These are phyloP conservation scores for Drosophila trapezifrons DNA, from an alignment of 1,140 invertebrate genomes.

Conservation along the genomic window DNA sequence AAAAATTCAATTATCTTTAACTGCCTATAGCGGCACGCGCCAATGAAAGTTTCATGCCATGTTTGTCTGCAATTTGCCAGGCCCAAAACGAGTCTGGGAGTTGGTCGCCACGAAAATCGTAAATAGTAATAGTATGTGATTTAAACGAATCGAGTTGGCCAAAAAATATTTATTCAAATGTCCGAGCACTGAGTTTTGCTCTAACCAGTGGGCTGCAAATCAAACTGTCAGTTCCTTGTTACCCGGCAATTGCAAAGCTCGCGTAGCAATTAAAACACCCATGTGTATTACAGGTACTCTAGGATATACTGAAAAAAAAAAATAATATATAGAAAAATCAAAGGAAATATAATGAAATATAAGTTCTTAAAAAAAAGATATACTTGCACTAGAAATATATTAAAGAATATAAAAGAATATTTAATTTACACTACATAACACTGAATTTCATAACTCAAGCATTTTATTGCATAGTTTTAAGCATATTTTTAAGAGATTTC, in stretches of 20 bases:
- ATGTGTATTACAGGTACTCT: slow-evolving; percentile 6
- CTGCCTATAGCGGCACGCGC: slow-evolving; percentile 52
- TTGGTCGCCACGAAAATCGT: slow-evolving; percentile 10
- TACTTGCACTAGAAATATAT: too few relatives aligned
- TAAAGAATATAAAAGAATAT: too few relatives aligned
- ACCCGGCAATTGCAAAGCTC: slow-evolving; percentile 11
- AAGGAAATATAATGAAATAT: too few relatives aligned
- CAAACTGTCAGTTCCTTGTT: slow-evolving; percentile 40
- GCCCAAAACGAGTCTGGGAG: slow-evolving; percentile 38
- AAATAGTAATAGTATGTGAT: slow-evolving; percentile 35
- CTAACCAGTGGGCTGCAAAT: slow-evolving; percentile 22
- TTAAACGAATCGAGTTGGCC: slow-evolving; percentile 13
- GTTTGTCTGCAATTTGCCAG: slow-evolving; percentile 41
- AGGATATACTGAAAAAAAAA: too few relatives aligned
- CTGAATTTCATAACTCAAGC: too few relatives aligned
- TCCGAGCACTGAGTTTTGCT: slow-evolving; percentile 1
- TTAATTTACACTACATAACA: too few relatives aligned
- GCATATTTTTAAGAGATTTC: too few relatives aligned
- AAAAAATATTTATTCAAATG: slow-evolving; percentile 39
- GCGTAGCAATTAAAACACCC: slow-evolving; percentile 27
- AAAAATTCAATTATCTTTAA: slow-evolving; percentile 60
- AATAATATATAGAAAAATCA: too few relatives aligned
- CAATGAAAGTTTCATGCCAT: slow-evolving; percentile 57
- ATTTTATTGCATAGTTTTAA: too few relatives aligned
- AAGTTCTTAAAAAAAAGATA: too few relatives aligned